Conservation (phyloP, 2,888 invertebrate genomes). For the Trichacis sp. region DNA sequence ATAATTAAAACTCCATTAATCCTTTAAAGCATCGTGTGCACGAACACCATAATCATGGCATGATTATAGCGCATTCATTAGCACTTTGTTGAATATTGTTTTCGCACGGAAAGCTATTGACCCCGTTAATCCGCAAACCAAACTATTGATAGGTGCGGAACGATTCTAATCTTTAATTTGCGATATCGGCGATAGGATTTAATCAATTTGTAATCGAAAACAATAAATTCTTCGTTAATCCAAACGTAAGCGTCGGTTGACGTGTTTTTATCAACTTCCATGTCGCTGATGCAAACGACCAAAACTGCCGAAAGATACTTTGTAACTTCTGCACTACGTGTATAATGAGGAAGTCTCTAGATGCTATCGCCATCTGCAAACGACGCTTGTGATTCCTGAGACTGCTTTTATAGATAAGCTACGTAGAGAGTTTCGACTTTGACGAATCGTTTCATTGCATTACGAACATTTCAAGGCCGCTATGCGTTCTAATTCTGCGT, state of each 20-base stretch:
- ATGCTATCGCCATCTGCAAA: conserved; percentile 3
- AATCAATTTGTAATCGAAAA: too few relatives aligned
- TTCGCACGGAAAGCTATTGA: neutral
- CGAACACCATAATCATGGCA: neutral
- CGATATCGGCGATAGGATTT: too few relatives aligned
- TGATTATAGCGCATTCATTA: neutral
- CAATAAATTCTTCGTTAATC: too few relatives aligned
- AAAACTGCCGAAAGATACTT: too few relatives aligned
- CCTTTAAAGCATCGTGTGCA: neutral
- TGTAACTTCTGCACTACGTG: too few relatives aligned
- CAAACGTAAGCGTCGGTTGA: too few relatives aligned
- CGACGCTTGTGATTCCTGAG: neutral
- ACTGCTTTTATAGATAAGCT: conserved; percentile 4
- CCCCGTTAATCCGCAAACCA: neutral
- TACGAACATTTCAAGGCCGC: neutral
- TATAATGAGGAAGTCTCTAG: neutral
- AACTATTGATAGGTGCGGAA: neutral
- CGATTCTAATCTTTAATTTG: neutral
- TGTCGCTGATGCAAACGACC: too few relatives aligned
- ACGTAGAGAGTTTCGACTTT: neutral
- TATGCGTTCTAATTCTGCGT: neutral
- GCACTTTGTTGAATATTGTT: conserved; percentile 4
- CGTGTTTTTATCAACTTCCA: too few relatives aligned
- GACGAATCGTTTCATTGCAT: conserved; percentile 1
- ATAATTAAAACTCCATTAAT: neutral